A percentile compares a stretch with the other conserved stretches of the same genome.
These are phyloP conservation scores for Mythimna pallens DNA, from an alignment of 2,888 invertebrate species.

Conservation along the genomic window DNA sequence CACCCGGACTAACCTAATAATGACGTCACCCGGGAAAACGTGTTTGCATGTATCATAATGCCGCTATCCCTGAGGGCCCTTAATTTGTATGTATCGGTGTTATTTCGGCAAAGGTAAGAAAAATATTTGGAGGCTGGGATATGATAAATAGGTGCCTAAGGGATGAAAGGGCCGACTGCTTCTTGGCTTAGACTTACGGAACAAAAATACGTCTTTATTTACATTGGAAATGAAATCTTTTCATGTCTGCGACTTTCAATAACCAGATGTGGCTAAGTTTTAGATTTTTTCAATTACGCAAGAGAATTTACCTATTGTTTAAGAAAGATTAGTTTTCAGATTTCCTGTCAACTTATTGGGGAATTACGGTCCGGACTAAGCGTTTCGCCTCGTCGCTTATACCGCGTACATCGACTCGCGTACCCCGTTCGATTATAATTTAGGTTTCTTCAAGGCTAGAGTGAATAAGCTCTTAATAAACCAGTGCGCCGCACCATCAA, in stretches of 20 bases:
- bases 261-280: neutral
- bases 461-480: too few species aligned
- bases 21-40: slow-evolving; percentile 29
- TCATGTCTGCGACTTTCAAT: slow-evolving; percentile 1
- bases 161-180: slow-evolving; percentile 35
- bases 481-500: too few species aligned
- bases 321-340: neutral
- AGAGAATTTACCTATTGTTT: neutral
- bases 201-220: slow-evolving; percentile 39
- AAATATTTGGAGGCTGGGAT: slow-evolving; percentile 44
- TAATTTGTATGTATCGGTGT: slow-evolving; percentile 53
- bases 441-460: too few species aligned
- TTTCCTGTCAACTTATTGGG: neutral
- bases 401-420: too few species aligned
- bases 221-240: slow-evolving; percentile 22
- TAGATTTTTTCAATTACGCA: slow-evolving; percentile 13
- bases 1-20: slow-evolving; percentile 45
- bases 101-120: slow-evolving; percentile 40
- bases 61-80: slow-evolving; percentile 25
- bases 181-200: slow-evolving; percentile 10
- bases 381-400: too few species aligned
- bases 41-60: slow-evolving; percentile 45
- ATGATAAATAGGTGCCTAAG: slow-evolving; percentile 50
- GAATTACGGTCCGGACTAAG: neutral
- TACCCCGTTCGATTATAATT: too few species aligned